These are phyloP conservation scores for Brachyrhaphis roseni DNA, from an alignment of 2,797 vertebrate genomes.

Conservation along the genomic window DNA sequence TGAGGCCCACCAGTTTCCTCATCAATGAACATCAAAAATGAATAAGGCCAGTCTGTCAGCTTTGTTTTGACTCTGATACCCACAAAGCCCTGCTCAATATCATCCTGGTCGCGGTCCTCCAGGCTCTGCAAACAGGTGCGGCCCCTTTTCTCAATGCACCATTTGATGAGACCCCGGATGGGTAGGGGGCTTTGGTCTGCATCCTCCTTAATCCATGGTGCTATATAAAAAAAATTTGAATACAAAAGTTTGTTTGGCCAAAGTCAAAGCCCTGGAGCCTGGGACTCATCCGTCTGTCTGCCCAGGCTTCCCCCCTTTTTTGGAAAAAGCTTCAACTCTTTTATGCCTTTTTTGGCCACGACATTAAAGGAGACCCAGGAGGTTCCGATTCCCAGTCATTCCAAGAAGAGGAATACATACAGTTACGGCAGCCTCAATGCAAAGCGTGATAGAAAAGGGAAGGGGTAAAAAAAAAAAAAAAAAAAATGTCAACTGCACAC, in stretches of 20 bases:
- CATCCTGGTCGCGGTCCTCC: constrained; percentile 69
- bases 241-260: constrained; percentile 79
- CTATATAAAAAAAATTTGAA: constrained; percentile 69
- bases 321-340: constrained; percentile 49
- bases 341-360: constrained; percentile 65
- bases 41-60: constrained; percentile 80
- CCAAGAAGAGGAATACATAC: constrained; percentile 67
- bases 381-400: constrained; percentile 71
- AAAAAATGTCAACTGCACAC: constrained; percentile 20
- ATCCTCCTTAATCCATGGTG: constrained; percentile 75
- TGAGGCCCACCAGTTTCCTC: constrained; percentile 82
- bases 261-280: constrained; percentile 74
- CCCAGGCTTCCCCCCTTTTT: constrained; percentile 62
- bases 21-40: constrained; percentile 82
- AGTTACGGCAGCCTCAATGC: constrained; percentile 58
- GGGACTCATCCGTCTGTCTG: constrained; percentile 72
- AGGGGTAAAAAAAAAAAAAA: neutral
- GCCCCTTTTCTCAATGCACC: constrained; percentile 73
- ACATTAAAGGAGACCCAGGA: constrained; percentile 70
- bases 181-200: constrained; percentile 60
- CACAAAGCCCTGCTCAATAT: constrained; percentile 76
- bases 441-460: constrained; percentile 35
- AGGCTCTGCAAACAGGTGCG: constrained; percentile 78
- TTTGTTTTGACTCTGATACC: constrained; percentile 80
- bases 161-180: constrained; percentile 69